Evolutionary conservation across 2,797 vertebrate species (phyloP).

Genomic region (Diplodus sargus): DNA sequence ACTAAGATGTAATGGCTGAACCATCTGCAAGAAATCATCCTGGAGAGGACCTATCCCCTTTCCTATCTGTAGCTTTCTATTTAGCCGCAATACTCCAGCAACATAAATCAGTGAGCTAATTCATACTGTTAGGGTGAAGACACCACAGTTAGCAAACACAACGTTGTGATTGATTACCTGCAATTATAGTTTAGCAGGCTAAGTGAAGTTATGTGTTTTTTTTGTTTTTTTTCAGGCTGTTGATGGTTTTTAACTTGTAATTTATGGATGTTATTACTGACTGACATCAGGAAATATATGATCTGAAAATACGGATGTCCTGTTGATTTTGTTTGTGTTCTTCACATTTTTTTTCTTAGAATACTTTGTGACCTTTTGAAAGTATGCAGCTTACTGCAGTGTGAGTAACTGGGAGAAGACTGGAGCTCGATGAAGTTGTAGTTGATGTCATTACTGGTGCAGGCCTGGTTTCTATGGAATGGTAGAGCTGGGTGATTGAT

Average conservation of each 20-base stretch:
- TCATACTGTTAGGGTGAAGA: conserved; percentile 61
- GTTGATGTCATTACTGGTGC: conserved; percentile 69
- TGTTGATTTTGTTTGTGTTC: conserved; percentile 4
- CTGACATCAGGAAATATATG: conserved; percentile 7
- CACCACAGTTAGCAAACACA: conserved; percentile 63
- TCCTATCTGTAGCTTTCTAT: conserved; percentile 72
- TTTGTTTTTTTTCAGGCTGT: conserved; percentile 9
- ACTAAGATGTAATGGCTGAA: conserved; percentile 81
- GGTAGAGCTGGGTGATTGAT: conserved; percentile 48
- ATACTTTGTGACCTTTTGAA: conserved; percentile 50
- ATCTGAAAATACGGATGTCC: neutral
- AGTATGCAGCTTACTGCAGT: neutral
- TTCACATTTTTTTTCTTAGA: neutral
- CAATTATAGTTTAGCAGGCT: conserved; percentile 56
- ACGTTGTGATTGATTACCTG: conserved; percentile 57
- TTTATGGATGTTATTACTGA: conserved; percentile 18
- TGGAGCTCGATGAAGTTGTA: conserved; percentile 56
- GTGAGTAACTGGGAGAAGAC: conserved; percentile 52
- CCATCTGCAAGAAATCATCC: conserved; percentile 82
- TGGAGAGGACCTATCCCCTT: conserved; percentile 67
- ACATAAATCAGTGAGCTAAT: conserved; percentile 73
- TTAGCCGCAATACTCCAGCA: conserved; percentile 62
- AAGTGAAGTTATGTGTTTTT: conserved; percentile 30
- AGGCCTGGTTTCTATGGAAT: conserved; percentile 81
- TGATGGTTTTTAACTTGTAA: conserved; percentile 21